Evolutionary conservation across 2,113 vertebrate species (phyloP).

Genomic region (Eublepharis macularius): DNA sequence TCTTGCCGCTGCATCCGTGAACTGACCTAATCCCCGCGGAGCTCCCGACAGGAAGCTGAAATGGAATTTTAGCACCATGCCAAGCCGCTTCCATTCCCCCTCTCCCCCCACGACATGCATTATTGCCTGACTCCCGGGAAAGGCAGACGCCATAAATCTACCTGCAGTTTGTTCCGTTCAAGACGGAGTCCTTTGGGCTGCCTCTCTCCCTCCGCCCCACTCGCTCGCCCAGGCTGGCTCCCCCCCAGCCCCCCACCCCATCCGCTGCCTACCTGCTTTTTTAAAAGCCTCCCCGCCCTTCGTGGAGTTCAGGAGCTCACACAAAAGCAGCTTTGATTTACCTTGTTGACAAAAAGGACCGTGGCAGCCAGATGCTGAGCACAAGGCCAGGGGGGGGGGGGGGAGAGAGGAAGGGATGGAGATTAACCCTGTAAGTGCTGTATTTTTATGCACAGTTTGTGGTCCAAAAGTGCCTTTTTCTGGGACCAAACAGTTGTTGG

Average conservation of each 20-base stretch:
- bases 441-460: rapidly evolving
- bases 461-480: rapidly evolving
- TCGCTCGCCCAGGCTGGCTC: not conserved
- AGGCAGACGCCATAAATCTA: conserved; percentile 67
- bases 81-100: conserved; percentile 68
- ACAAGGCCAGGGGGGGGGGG: not conserved
- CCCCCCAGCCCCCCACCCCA: not conserved
- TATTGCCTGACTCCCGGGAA: conserved; percentile 79
- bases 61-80: conserved; percentile 70
- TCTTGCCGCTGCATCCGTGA: conserved; percentile 56
- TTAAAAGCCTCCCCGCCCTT: not conserved
- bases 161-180: not conserved
- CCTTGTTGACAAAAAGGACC: not conserved
- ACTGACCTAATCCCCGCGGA: conserved; percentile 71
- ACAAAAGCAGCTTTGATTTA: conserved; percentile 26
- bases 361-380: not conserved
- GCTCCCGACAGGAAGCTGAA: conserved; percentile 67
- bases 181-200: not conserved
- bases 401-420: rapidly evolving
- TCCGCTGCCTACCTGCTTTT: not conserved
- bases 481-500: rapidly evolving
- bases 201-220: not conserved
- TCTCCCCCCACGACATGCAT: conserved; percentile 50
- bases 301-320: not conserved
- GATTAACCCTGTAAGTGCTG: not conserved